phyloP scores from a whole-genome alignment of 37 sponge, comb jelly and placozoan species.

The Oscarella lobularis region DNA sequence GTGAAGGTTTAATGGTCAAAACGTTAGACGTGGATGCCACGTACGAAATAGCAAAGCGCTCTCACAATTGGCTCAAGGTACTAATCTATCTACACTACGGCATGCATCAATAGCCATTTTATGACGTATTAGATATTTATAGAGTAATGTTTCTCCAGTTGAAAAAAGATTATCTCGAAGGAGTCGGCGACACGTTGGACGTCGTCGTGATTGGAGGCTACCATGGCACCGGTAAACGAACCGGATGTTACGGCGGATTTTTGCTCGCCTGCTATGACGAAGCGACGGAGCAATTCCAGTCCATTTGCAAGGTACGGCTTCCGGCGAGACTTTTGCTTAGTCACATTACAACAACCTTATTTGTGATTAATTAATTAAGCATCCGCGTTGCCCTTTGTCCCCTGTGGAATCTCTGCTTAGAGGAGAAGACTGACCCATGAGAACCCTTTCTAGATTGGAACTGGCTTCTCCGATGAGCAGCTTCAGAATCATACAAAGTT shows the following conservation, averaged over 20 bases:
- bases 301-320: constrained; percentile 77
- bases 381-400: background rate
- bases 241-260: constrained; percentile 91
- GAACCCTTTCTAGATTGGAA: constrained; percentile 63
- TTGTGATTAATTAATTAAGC: background rate
- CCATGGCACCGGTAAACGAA: constrained; percentile 89
- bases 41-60: constrained; percentile 93
- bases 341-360: background rate
- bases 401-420: background rate
- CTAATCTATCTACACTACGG: background rate
- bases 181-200: constrained; percentile 92
- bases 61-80: constrained; percentile 98
- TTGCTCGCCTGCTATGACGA: constrained; percentile 92
- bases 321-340: background rate
- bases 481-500: constrained; percentile 58
- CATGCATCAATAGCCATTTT: too few species aligned
- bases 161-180: constrained; percentile 98
- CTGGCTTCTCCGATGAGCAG: constrained; percentile 93
- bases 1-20: constrained; percentile 99
- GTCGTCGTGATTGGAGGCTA: constrained; percentile 92
- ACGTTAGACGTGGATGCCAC: constrained; percentile 86
- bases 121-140: too few species aligned
- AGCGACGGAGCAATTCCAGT: constrained; percentile 83
- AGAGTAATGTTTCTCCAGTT: too few species aligned
- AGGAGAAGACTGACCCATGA: background rate